Base-by-base conservation (phyloP, 2,888 invertebrate genomes). In the Drosophila falleni region DNA sequence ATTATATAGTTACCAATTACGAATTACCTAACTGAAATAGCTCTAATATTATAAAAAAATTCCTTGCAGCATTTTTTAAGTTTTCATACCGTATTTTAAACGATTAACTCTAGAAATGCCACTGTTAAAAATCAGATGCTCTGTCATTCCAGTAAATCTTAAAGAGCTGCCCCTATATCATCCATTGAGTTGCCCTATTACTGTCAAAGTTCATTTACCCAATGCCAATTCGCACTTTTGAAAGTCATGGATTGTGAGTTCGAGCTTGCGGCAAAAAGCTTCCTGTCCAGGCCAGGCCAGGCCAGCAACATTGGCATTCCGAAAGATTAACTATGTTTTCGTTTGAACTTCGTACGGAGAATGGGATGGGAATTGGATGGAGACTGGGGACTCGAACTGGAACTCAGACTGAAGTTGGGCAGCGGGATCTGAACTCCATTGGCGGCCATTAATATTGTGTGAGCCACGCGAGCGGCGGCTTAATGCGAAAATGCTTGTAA, bases 141-240 rank as follows among this genome's bases (percentile, higher is more conserved):
- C 33, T 33, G 16, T 8, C 31, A 49, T 33, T 33, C 11, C 19
- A 33, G 42, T 33, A 33, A 56, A 35, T 44, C 33, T 16, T 23
- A 10, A 16, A 31, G 16, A 13, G 9, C 39, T n/a, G 16, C 11
- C 19, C n/a, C 62, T 65, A 65, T 44, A 72, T 66, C 75, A 75
- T 77, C 41, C 53, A 60, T 61, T 53, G 41, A 42, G 47, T 65
- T 35, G 59, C 47, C 47, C 68, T 77, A 60, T 71, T 71, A 71
- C 82, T 81, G 82, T 87, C 82, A 87, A 85, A 83, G 88, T 81
- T 83, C 86, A 78, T 87, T 79, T 87, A 81, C 75, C 79, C 86
- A 74, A 70, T 59, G 67, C 49, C 68, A 50, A 62, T 74, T 61
- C 71, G 69, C 71, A 74, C 74, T 78, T 68, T 61, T 64, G 55